phyloP scores from a whole-genome alignment of 2,113 vertebrate genomes.

The Trogon surrucura region DNA sequence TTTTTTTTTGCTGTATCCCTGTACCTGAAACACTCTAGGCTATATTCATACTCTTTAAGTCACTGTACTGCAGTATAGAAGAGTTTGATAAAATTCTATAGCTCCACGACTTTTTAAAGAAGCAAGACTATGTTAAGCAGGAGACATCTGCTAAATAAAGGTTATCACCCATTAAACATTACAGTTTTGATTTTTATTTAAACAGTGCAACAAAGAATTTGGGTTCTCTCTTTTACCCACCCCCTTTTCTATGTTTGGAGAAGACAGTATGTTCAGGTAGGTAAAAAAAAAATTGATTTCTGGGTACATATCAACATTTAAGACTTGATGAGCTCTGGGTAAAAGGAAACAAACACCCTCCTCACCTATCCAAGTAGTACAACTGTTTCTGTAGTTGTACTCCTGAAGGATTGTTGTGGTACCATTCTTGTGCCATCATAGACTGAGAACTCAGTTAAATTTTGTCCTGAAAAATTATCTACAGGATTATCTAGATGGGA shows the following conservation, averaged over 20 bases:
- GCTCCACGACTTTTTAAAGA: neutral
- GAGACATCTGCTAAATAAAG: neutral
- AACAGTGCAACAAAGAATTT: neutral
- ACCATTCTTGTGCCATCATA: neutral
- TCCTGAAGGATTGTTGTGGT: neutral
- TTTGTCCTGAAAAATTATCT: neutral
- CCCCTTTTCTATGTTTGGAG: neutral
- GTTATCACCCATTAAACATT: neutral
- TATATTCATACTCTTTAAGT: neutral
- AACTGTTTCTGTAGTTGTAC: neutral
- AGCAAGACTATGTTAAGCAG: neutral
- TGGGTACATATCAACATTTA: neutral
- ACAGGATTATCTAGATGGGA: neutral
- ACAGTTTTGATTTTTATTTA: neutral
- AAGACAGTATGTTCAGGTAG: neutral
- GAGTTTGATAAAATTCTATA: neutral
- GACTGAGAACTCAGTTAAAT: neutral
- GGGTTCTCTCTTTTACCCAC: neutral
- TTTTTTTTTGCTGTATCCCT: neutral
- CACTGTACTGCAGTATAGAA: neutral
- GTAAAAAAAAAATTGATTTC: neutral
- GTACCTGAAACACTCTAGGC: neutral
- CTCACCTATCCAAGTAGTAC: accelerated
- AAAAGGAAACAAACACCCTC: neutral
- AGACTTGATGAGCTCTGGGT: neutral